Base-by-base conservation (phyloP, 2,888 invertebrate genomes). In the Brachyptera risi region DNA sequence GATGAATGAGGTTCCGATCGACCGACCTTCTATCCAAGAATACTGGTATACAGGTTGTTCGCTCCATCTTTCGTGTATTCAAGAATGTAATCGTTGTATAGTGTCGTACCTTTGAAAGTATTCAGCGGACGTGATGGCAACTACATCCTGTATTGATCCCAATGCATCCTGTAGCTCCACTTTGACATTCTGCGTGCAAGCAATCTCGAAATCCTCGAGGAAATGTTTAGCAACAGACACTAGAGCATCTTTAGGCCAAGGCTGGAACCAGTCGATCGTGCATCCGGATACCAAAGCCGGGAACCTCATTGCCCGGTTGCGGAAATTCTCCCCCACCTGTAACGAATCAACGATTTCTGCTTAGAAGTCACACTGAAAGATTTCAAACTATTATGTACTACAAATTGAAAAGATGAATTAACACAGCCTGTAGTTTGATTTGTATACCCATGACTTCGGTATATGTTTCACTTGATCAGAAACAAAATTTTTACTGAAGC, bases 211-310 rank as follows among this genome's bases (percentile, higher is more conserved):
- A 69, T 90, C 90, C 17, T 85, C 80, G 42, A 97, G 80, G 75
- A 96, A 96, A 78, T 97, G 96, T 71, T 88, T 84, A 4, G 96
- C 95, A 13, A 97, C 97, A 24, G 91, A 85, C 57, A 96, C 87
- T 31, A 97, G 78, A 21, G 97, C 97, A 74, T 96, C 95, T 73
- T 90, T 90, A 0, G 97, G 97, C 97, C 97, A 97, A 2, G 96
- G 93, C 73, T 96, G 96, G 70, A 96, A 96, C 97, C 97, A 97
- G 75, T 97, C 95, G 67, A 97, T 92, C 0, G 96, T 97, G 72
- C 97, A 97, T 9, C 96, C 96, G n/a, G 96, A 94, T 68, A 96
- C 94, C 35, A 97, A 78, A 0, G 96, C 96, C 1, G 97, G 96
- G 73, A 97, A 97, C 68, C 94, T 84, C 73, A 95, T 82, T 0